Conservation (phyloP, 2,888 invertebrate species). For the Augiades crinisus region DNA sequence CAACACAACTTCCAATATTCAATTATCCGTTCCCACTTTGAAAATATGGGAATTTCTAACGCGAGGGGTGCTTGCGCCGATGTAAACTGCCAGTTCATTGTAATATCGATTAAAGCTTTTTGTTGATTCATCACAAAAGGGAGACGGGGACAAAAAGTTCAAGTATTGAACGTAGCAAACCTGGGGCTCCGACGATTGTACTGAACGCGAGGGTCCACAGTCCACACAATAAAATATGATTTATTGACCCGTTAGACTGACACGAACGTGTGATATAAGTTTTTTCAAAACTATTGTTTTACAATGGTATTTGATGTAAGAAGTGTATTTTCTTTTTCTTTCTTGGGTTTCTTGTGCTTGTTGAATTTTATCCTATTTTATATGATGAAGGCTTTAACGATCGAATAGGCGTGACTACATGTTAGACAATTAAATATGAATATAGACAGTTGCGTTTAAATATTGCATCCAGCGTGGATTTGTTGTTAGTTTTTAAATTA, state of each 20-base stretch:
- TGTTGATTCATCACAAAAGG: constrained; percentile 28
- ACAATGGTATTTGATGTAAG: too few species aligned
- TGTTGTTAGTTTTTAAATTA: too few species aligned
- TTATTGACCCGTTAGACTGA: constrained; percentile 61
- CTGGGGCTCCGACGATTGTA: constrained; percentile 52
- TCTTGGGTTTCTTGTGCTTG: too few species aligned
- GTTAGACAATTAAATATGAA: too few species aligned
- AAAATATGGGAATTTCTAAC: not conserved
- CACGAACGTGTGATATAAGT: constrained; percentile 33
- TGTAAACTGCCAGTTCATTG: constrained; percentile 11
- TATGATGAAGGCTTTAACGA: too few species aligned
- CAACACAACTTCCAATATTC: too few species aligned
- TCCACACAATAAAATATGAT: constrained; percentile 71
- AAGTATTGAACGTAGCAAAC: constrained; percentile 43
- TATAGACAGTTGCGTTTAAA: too few species aligned
- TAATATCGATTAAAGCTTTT: constrained; percentile 29
- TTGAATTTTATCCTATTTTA: too few species aligned
- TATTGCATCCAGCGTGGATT: too few species aligned
- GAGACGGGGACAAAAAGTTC: constrained; percentile 37
- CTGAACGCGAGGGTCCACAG: constrained; percentile 54
- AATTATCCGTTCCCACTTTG: too few species aligned
- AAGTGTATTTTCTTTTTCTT: too few species aligned
- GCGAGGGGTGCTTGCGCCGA: not conserved
- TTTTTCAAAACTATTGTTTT: not conserved
- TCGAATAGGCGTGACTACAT: too few species aligned